Evolutionary conservation across 2,113 vertebrate genomes (phyloP).

Genomic region (Lamprotornis superbus): DNA sequence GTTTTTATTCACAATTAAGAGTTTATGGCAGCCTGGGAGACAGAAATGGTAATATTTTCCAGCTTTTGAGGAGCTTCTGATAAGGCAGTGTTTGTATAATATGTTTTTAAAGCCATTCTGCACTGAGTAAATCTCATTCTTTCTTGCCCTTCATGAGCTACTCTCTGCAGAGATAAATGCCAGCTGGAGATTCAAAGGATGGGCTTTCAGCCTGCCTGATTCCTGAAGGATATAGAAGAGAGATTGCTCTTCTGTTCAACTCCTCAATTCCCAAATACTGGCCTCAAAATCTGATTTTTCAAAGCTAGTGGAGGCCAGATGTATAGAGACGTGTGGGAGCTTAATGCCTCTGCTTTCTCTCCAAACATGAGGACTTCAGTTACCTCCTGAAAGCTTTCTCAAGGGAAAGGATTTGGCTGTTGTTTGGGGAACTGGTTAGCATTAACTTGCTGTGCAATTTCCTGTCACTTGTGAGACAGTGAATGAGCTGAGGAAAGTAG

Average conservation of each 20-base stretch:
- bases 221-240: not conserved
- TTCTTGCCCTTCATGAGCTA: not conserved
- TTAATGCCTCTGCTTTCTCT: conserved; percentile 25
- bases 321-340: not conserved
- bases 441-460: conserved; percentile 35
- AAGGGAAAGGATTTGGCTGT: not conserved
- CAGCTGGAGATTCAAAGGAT: not conserved
- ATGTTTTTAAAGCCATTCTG: not conserved
- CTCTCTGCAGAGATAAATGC: not conserved
- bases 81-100: not conserved
- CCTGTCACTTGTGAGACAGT: conserved; percentile 8
- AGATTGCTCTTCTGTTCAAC: not conserved
- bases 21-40: conserved; percentile 11
- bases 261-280: not conserved
- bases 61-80: conserved; percentile 8
- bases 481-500: conserved; percentile 7
- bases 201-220: not conserved
- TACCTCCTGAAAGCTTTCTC: conserved; percentile 16
- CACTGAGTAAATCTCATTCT: not conserved
- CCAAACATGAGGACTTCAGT: not conserved
- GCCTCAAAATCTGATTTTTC: not conserved
- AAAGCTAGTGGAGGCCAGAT: conserved; percentile 3
- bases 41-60: conserved; percentile 26
- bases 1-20: conserved; percentile 43
- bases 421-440: conserved; percentile 26